These are phyloP conservation scores for Pseudomyrmex gracilis DNA, from an alignment of 1,140 invertebrate genomes.

Conservation along the genomic window DNA sequence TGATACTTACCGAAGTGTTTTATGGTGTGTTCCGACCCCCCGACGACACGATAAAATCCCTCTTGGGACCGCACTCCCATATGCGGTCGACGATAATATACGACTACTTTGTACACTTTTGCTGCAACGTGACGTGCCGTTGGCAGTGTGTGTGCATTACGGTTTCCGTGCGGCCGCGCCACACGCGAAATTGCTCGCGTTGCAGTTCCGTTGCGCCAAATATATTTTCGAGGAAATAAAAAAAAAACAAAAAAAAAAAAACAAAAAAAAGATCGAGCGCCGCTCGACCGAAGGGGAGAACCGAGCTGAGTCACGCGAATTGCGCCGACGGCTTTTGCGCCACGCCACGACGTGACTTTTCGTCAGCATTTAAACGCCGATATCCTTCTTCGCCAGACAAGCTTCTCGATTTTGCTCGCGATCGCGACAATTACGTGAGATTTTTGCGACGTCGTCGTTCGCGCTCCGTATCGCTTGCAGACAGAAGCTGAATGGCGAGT, in stretches of 20 bases:
- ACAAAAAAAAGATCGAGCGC: background rate
- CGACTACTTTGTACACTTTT: constrained; percentile 5
- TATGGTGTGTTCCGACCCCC: constrained; percentile 29
- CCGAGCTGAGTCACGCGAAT: constrained; percentile 27
- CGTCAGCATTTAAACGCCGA: background rate
- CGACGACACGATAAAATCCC: constrained; percentile 18
- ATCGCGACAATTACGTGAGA: constrained; percentile 23
- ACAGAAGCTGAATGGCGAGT: constrained; percentile 45
- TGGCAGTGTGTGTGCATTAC: background rate
- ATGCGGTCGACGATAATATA: constrained; percentile 5
- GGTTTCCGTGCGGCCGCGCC: background rate
- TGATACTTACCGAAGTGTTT: constrained; percentile 64
- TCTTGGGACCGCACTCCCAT: constrained; percentile 15
- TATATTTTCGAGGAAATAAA: constrained; percentile 21
- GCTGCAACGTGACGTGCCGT: background rate
- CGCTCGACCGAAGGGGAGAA: background rate
- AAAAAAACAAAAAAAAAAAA: background rate
- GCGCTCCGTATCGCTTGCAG: background rate
- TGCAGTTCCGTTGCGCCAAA: constrained; percentile 13
- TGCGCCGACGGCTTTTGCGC: background rate
- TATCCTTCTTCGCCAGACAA: background rate
- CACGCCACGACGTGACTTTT: background rate
- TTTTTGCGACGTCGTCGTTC: constrained; percentile 11
- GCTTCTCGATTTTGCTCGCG: constrained; percentile 15
- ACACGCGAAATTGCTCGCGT: background rate